These are phyloP conservation scores for Pipistrellus kuhlii DNA, from an alignment of 2,797 vertebrate genomes.

Conservation along the genomic window DNA sequence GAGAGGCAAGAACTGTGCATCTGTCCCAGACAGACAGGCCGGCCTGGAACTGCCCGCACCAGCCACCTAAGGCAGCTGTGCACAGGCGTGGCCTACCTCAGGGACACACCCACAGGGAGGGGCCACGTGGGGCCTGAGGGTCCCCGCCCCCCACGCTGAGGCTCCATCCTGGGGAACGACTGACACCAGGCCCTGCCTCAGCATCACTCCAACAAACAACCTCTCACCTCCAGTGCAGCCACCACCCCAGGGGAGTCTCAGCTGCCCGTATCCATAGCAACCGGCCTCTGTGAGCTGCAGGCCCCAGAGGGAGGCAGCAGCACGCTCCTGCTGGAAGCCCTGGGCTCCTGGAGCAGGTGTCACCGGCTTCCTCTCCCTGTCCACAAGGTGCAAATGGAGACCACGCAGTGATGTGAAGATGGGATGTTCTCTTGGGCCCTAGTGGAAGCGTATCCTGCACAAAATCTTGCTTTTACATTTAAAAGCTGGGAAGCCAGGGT, in stretches of 20 bases:
- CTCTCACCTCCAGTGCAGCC: background rate
- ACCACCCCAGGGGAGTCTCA: slow-evolving; percentile 71
- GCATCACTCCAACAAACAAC: slow-evolving; percentile 34
- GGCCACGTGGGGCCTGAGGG: too few relatives aligned
- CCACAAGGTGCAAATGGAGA: background rate
- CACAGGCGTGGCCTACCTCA: background rate
- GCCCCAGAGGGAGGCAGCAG: background rate
- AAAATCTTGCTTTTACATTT: background rate
- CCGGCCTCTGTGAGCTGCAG: slow-evolving; percentile 1
- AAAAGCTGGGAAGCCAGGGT: background rate
- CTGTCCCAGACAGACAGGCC: background rate
- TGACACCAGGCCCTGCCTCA: background rate
- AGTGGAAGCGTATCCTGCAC: background rate
- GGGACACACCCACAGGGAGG: background rate
- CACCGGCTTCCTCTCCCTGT: background rate
- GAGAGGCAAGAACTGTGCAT: background rate
- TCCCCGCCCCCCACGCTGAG: background rate
- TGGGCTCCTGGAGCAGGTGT: background rate
- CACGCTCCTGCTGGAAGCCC: background rate
- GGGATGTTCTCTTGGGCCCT: background rate
- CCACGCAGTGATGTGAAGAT: background rate
- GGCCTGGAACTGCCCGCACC: background rate
- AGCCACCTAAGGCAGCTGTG: too few relatives aligned
- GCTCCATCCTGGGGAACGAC: background rate
- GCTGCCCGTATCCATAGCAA: slow-evolving; percentile 83